Conservation (phyloP, 92 coral and sea anemone genomes). For the Phymanthus crucifer region DNA sequence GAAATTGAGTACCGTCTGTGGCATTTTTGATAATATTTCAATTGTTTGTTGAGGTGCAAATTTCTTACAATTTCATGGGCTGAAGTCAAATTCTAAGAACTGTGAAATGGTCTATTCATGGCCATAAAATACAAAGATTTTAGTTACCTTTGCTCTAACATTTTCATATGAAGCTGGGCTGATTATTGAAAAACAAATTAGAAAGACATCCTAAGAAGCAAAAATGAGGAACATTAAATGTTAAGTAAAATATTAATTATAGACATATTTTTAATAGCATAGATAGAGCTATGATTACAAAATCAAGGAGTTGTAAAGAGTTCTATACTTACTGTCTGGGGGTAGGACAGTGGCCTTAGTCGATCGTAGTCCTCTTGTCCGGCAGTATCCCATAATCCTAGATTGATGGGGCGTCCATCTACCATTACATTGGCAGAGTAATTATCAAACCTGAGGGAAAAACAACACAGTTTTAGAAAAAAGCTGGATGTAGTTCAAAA, state of each 20-base stretch:
- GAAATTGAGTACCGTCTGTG: no score
- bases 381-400: constrained; percentile 70
- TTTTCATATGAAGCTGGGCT: constrained; percentile 69
- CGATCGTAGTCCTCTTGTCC: constrained; percentile 72
- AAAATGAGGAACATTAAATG: neutral
- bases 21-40: no score
- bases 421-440: constrained; percentile 71
- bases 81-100: no score
- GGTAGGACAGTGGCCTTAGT: constrained; percentile 60
- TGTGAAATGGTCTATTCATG: no score
- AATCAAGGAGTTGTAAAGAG: no score
- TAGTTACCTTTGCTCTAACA: constrained; percentile 63
- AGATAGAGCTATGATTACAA: no score
- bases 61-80: no score
- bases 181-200: constrained; percentile 64
- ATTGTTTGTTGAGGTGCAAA: no score
- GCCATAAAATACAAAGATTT: neutral
- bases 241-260: no score
- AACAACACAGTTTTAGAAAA: neutral
- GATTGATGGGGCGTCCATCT: constrained; percentile 63
- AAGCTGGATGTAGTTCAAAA: no score
- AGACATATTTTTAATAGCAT: no score
- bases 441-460: constrained; percentile 58
- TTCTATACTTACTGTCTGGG: constrained; percentile 62
- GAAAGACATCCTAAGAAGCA: constrained; percentile 54